phyloP scores from a whole-genome alignment of 1,140 invertebrate species.

The Atta texana region DNA sequence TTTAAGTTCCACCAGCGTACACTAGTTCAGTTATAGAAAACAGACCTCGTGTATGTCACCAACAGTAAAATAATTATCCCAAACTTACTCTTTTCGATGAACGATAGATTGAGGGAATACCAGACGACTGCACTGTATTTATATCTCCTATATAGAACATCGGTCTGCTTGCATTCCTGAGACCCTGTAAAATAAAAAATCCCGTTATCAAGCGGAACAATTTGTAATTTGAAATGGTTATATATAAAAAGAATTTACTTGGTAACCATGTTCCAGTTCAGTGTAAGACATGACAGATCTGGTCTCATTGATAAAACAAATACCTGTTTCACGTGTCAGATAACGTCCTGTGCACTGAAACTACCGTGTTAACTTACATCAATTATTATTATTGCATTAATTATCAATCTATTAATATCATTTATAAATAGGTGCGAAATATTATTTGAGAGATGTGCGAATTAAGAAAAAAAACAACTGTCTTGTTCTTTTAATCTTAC shows the following conservation, averaged over 20 bases:
- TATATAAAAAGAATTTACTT: constrained; percentile 84
- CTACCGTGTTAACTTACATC: not conserved
- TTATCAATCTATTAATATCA: not conserved
- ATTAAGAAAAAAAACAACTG: not conserved
- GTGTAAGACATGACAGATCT: constrained; percentile 93
- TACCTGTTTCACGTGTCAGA: constrained; percentile 49
- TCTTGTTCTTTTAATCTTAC: not conserved
- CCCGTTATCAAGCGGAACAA: not conserved
- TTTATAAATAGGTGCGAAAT: not conserved
- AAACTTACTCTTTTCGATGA: constrained; percentile 82
- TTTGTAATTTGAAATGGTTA: not conserved
- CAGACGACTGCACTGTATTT: constrained; percentile 77
- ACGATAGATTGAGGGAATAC: constrained; percentile 81
- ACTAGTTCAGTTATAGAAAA: too few relatives aligned
- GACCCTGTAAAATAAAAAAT: constrained; percentile 76
- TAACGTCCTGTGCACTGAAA: constrained; percentile 48
- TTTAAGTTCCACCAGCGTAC: too few relatives aligned
- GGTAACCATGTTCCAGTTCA: constrained; percentile 95
- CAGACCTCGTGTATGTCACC: not conserved
- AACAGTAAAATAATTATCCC: constrained; percentile 62
- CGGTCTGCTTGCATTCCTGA: constrained; percentile 83
- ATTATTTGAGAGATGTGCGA: not conserved
- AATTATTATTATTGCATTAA: not conserved
- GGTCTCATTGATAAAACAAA: constrained; percentile 82
- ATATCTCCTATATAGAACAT: constrained; percentile 85